Conservation (phyloP, 2,888 invertebrate genomes). For the Pediacus dermestoides region DNA sequence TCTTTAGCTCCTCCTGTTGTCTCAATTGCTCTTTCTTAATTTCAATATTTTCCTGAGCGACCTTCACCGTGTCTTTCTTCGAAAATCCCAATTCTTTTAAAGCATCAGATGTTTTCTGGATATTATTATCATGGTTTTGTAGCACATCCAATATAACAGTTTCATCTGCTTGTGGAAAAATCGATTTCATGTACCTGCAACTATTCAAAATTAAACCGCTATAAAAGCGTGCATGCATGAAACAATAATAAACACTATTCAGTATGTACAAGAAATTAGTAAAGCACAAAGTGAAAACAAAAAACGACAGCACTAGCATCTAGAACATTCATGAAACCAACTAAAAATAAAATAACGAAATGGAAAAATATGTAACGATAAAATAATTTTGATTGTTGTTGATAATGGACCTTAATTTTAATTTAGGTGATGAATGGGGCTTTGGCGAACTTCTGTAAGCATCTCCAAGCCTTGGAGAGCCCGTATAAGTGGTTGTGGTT, state of each 20-base stretch:
- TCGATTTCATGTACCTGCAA: slow-evolving; percentile 82
- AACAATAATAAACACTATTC: neutral
- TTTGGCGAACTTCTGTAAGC: slow-evolving; percentile 56
- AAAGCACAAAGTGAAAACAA: slow-evolving; percentile 2
- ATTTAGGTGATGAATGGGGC: slow-evolving; percentile 83
- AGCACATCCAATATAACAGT: slow-evolving; percentile 79
- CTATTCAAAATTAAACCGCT: slow-evolving; percentile 33
- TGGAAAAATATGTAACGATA: slow-evolving; percentile 16
- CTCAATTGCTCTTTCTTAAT: slow-evolving; percentile 40
- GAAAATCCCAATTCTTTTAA: slow-evolving; percentile 76
- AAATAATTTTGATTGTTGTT: slow-evolving; percentile 3
- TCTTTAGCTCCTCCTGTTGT: slow-evolving; percentile 23
- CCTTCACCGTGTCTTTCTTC: slow-evolving; percentile 66
- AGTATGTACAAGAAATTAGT: neutral
- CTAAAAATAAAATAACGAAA: neutral
- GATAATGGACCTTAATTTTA: slow-evolving; percentile 79
- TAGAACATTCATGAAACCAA: too few relatives aligned
- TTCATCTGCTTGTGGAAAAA: slow-evolving; percentile 88
- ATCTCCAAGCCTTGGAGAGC: slow-evolving; percentile 58
- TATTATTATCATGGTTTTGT: slow-evolving; percentile 85
- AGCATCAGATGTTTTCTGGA: slow-evolving; percentile 81
- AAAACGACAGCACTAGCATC: too few relatives aligned
- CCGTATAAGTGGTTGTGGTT: slow-evolving; percentile 57
- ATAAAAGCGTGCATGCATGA: too few relatives aligned
- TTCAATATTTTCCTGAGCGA: slow-evolving; percentile 51